A percentile compares a stretch with the other conserved stretches of the same genome.
These are phyloP conservation scores for Rhynchopsitta pachyrhyncha DNA, from an alignment of 2,113 vertebrate genomes.

Conservation along the genomic window DNA sequence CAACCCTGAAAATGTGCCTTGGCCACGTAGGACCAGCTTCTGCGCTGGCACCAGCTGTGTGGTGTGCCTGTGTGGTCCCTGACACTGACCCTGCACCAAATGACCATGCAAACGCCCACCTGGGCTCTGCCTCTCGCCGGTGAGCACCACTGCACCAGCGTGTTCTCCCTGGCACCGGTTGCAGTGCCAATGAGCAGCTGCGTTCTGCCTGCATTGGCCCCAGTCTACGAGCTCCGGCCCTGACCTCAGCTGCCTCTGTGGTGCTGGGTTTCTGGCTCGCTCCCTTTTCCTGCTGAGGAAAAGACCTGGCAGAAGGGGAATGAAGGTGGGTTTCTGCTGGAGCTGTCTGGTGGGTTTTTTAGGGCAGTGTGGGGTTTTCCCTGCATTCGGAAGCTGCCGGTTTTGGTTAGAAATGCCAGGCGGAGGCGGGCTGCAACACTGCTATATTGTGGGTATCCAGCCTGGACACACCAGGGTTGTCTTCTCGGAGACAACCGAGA, in stretches of 20 bases:
- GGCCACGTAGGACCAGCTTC: background rate
- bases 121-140: rapidly evolving
- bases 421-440: background rate
- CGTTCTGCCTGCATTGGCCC: rapidly evolving
- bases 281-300: background rate
- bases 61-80: background rate
- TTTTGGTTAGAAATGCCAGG: background rate
- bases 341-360: background rate
- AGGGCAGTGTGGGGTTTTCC: background rate
- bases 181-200: background rate
- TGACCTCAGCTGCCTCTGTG: rapidly evolving
- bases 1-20: background rate
- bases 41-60: background rate
- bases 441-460: background rate
- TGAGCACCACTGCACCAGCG: rapidly evolving
- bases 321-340: background rate
- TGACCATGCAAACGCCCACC: background rate
- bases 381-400: background rate
- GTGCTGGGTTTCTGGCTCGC: rapidly evolving
- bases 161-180: background rate
- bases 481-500: background rate
- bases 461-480: background rate
- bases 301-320: background rate
- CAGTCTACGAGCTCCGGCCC: rapidly evolving
- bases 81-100: background rate